phyloP scores from a whole-genome alignment of 1,140 invertebrate genomes.

The Nymphalis io region DNA sequence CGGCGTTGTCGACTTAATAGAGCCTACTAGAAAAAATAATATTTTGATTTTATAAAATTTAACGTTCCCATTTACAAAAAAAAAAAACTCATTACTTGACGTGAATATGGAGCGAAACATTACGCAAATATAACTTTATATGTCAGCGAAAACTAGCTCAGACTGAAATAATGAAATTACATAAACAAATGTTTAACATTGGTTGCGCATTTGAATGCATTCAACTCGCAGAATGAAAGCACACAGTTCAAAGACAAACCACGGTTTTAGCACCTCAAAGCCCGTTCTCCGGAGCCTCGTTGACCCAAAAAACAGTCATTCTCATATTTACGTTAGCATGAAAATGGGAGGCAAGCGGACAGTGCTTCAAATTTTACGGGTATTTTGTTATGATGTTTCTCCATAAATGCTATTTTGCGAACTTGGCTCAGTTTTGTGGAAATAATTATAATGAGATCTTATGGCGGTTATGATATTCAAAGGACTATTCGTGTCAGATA shows the following conservation, averaged over 20 bases:
- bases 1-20: too few species aligned
- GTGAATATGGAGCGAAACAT: background rate
- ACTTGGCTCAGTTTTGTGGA: background rate
- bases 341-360: background rate
- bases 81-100: too few species aligned
- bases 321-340: conserved; percentile 23
- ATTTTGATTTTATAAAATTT: too few species aligned
- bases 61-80: too few species aligned
- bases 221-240: conserved; percentile 5
- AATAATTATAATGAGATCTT: background rate
- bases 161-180: conserved; percentile 2
- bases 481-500: too few species aligned
- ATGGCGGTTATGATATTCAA: background rate
- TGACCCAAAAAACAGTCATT: conserved; percentile 21
- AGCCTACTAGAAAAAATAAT: too few species aligned
- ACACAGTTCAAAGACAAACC: conserved; percentile 26
- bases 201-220: conserved; percentile 15
- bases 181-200: conserved; percentile 8
- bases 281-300: conserved; percentile 17
- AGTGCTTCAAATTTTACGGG: conserved; percentile 2
- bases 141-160: background rate
- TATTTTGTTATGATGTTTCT: conserved; percentile 1
- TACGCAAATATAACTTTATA: background rate
- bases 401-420: conserved; percentile 7
- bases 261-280: conserved; percentile 23